Evolutionary conservation across 2,113 vertebrate genomes (phyloP), one percentile per base, ranked within the genome.

Genomic region (Muscicapa adusta): DNA sequence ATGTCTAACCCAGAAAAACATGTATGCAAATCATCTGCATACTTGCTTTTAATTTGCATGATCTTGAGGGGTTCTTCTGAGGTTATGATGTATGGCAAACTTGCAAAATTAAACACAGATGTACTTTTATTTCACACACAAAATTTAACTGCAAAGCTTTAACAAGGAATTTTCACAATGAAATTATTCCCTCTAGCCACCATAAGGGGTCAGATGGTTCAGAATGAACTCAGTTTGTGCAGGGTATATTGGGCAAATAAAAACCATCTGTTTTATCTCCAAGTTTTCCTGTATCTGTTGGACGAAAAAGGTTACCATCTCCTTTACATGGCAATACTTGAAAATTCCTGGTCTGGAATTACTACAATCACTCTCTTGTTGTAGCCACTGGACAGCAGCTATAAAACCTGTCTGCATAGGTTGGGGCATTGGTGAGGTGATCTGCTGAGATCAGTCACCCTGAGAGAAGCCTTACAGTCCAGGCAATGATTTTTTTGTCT

Each of bases 41-140:
- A 87, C 85, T 96, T 96, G 73, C 75, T 96, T 97, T 92, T 92
- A 93, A 94, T 96, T 96, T 94, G 67, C 91, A 95, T 94, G 88
- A 96, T 83, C 63, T 85, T 96, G 92, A 91, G 85, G 81, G 74
- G 96, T 89, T 93, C 79, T 94, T 94, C 81, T 94, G 62, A 93
- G 94, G 88, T 95, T 92, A 94, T 85, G 81, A 91, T 96, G 78
- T 94, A 96, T 89, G 72, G 82, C 42, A 90, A 96, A 85, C 48
- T 82, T 40, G 48, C 66, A 90, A 91, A 94, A 95, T 90, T 80
- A 90, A 96, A 94, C 48, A 91, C 94, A 97, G 97, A 95, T 94
- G 96, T 93, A 96, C 54, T 94, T 88, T 65, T 40, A 91, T 89
- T 94, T 78, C 80, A 85, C 62, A 79, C 61, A 91, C 75, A 82